phyloP scores from a whole-genome alignment of 2,888 invertebrate species.

The Melieria crassipennis region DNA sequence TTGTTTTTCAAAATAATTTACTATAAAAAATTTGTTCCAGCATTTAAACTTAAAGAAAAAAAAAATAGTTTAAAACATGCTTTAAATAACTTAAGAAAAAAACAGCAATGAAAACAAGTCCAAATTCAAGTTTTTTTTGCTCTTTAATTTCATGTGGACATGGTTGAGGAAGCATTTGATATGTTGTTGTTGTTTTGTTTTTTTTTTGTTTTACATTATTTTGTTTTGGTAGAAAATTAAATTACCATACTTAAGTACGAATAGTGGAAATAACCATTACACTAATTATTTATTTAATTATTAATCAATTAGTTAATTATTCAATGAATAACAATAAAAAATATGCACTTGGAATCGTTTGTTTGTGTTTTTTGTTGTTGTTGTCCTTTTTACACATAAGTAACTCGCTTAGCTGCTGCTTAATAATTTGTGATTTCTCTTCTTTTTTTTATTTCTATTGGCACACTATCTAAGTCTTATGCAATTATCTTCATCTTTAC shows the following conservation, averaged over 20 bases:
- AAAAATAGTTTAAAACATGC: too few species aligned
- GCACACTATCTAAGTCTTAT: constrained; percentile 65
- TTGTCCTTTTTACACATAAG: constrained; percentile 33
- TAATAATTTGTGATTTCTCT: constrained; percentile 10
- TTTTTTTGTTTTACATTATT: constrained; percentile 6
- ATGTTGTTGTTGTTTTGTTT: constrained; percentile 21
- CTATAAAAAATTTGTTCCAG: constrained; percentile 28
- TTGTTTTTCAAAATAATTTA: constrained; percentile 28
- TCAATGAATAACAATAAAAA: constrained; percentile 34
- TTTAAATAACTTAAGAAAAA: constrained; percentile 49
- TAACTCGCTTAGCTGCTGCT: constrained; percentile 6
- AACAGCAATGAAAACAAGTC: constrained; percentile 47
- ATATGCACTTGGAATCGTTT: constrained; percentile 33
- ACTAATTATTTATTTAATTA: constrained; percentile 29
- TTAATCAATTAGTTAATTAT: constrained; percentile 23
- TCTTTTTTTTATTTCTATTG: constrained; percentile 46
- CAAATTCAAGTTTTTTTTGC: too few species aligned
- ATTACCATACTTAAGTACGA: constrained; percentile 19
- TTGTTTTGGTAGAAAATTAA: constrained; percentile 2
- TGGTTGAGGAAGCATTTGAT: constrained; percentile 43
- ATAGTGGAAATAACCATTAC: constrained; percentile 2
- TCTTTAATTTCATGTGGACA: too few species aligned
- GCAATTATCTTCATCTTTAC: constrained; percentile 35
- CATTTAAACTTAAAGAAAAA: not conserved
- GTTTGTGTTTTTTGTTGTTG: constrained; percentile 37